These are phyloP conservation scores for Smutsia gigantea DNA, from an alignment of 2,797 vertebrate genomes.

Conservation along the genomic window DNA sequence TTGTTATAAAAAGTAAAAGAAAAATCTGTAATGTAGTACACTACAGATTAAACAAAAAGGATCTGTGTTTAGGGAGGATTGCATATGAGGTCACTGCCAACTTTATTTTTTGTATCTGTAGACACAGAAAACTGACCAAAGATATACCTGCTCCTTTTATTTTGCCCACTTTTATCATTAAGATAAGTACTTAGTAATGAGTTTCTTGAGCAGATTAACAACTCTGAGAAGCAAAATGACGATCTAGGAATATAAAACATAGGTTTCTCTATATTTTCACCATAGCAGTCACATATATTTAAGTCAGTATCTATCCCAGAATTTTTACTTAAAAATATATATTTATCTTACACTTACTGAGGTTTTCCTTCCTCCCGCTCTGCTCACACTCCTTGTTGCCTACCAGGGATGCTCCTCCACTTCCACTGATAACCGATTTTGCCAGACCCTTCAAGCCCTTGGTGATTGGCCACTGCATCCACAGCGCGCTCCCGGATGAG, in stretches of 20 bases:
- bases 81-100: background rate
- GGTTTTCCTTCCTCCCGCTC: background rate
- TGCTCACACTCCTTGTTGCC: background rate
- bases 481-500: background rate
- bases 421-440: background rate
- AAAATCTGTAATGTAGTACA: background rate
- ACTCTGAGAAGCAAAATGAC: background rate
- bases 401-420: background rate
- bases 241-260: background rate
- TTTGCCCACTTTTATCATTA: background rate
- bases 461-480: slow-evolving; percentile 54
- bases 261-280: background rate
- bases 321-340: background rate
- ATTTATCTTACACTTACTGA: slow-evolving; percentile 47
- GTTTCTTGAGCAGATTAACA: background rate
- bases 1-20: background rate
- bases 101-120: background rate
- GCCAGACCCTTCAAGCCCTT: background rate
- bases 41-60: background rate
- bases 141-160: background rate
- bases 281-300: background rate
- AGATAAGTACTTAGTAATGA: background rate
- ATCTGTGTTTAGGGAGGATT: background rate
- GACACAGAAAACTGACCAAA: background rate
- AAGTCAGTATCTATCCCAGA: background rate